Percentiles rank a stretch among this genome's conserved stretches.
Evolutionary conservation across 37 sponge, comb jelly and placozoan genomes (phyloP).

Genomic region (Petrosia ficiformis): DNA sequence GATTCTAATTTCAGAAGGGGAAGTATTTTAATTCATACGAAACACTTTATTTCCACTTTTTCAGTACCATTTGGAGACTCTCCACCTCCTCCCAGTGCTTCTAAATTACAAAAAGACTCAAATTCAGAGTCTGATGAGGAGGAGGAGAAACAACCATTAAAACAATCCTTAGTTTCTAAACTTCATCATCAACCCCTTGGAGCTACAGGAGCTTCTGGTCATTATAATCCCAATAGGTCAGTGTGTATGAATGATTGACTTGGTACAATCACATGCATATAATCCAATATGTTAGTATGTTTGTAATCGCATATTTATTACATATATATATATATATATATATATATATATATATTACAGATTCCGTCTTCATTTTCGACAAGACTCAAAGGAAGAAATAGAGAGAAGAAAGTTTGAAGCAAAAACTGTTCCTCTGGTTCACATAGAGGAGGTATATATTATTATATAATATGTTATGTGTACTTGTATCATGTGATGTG

Average conservation of each 20-base stretch:
- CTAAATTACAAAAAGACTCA: too few species aligned
- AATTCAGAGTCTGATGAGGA: background rate
- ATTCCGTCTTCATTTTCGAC: slow-evolving; percentile 73
- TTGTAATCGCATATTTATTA: background rate
- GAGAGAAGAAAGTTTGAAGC: slow-evolving; percentile 61
- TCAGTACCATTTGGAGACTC: too few species aligned
- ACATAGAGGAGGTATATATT: slow-evolving; percentile 58
- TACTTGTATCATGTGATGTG: background rate
- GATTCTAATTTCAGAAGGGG: background rate
- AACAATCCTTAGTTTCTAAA: slow-evolving; percentile 3
- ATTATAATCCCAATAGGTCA: slow-evolving; percentile 46
- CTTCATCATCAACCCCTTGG: slow-evolving; percentile 35
- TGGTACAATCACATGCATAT: too few species aligned
- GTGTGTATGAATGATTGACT: too few species aligned
- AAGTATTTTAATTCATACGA: too few species aligned
- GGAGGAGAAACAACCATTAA: background rate
- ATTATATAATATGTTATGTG: background rate
- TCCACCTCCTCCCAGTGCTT: too few species aligned
- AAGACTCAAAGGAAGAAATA: slow-evolving; percentile 59
- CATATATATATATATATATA: background rate
- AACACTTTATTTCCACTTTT: too few species aligned
- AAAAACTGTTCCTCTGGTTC: slow-evolving; percentile 26
- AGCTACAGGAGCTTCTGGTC: background rate
- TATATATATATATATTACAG: slow-evolving; percentile 12
- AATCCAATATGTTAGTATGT: too few species aligned